phyloP scores from a whole-genome alignment of 2,797 vertebrate species.

The Stomatorhinus walkeri region DNA sequence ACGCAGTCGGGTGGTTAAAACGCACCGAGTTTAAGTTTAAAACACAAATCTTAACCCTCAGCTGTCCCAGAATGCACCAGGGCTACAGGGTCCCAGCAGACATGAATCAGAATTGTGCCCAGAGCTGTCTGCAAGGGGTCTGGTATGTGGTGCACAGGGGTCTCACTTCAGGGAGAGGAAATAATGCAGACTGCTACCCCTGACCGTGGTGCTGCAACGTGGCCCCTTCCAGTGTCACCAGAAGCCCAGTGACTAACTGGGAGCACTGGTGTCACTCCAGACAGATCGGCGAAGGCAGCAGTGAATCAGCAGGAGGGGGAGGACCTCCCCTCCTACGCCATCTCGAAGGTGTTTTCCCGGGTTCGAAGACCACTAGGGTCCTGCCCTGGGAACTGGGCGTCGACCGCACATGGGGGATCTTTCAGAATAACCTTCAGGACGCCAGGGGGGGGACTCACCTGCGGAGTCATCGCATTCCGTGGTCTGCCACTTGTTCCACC shows the following conservation, averaged over 20 bases:
- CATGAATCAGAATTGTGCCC: neutral
- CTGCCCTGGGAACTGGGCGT: neutral
- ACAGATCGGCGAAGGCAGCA: neutral
- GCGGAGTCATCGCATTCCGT: neutral
- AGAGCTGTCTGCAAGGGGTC: neutral
- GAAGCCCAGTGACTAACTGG: neutral
- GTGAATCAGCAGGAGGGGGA: neutral
- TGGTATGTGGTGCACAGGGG: neutral
- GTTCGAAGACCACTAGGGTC: neutral
- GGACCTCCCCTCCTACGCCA: neutral
- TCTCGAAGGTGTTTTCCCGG: neutral
- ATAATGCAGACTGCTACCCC: neutral
- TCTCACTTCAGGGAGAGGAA: neutral
- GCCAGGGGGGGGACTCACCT: neutral
- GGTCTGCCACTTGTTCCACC: neutral
- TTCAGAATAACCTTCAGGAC: neutral
- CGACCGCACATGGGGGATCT: neutral
- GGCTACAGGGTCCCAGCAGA: neutral
- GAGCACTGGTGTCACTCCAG: neutral
- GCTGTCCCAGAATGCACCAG: neutral
- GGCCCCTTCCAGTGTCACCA: neutral
- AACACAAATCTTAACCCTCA: neutral
- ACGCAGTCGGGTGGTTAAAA: neutral
- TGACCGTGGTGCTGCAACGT: neutral
- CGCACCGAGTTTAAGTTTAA: neutral